Evolutionary conservation across 2,797 vertebrate species (phyloP), one percentile per base, ranked within the genome.

Genomic region (Petrocephalus sullivani): DNA sequence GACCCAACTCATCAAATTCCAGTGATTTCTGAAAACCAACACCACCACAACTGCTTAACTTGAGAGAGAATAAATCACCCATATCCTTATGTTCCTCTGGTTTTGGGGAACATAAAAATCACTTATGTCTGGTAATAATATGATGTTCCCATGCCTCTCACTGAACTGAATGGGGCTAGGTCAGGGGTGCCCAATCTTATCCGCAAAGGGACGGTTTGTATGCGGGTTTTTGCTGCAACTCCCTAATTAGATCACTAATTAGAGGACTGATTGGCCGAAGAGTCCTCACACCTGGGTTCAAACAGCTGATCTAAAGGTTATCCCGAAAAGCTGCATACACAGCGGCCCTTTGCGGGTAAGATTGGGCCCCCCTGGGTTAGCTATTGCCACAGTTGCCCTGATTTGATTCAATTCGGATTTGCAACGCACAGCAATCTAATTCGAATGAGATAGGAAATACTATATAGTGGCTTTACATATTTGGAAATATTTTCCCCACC

Each of bases 1-100:
- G 98, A 64, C 98, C 98, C 91, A 99, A 87, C 8, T 97, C 94
- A 86, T 98, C 96, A 88, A 96, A 96, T 89, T 97, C 95, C 92
- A 99, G 92, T 88, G 96, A 96, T 57, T 99, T 99, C 98, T 99
- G 92, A 81, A 81, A 41, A 49, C 41, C 19, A 78, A n/a, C 16
- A 49, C 16, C 41, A 81, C 37, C 41, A 49, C 75, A 81, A 81
- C 56, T 19, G 56, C 16, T 57, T 14, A 57, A 57, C 0, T 19
- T 49, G 16, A 12, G 16, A 16, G 41, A 81, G 9, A 81, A 41
- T 19, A 16, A 71, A 37, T 49, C 37, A 81, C 37, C 49, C 41
- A n/a, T n/a, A 81, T 49, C 37, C 14, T 46, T 78, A 46, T 78
- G 37, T 41, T 41, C 37, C 71, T 78, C 14, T 19, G 37, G 19